Evolutionary conservation across 2,113 vertebrate genomes (phyloP).

Genomic region (Chamaea fasciata): DNA sequence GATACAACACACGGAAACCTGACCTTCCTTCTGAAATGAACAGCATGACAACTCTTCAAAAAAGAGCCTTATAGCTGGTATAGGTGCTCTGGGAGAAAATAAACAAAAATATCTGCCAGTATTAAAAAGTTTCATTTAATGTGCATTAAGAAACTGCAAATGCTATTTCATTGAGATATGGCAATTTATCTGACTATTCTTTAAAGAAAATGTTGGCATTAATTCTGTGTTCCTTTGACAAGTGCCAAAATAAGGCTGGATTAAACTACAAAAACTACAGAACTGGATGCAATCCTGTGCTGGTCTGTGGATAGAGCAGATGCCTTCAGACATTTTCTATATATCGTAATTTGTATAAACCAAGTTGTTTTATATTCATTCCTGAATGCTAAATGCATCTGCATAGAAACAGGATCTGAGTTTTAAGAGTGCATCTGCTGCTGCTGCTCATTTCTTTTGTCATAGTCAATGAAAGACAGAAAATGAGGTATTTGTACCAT

Average conservation of each 20-base stretch:
- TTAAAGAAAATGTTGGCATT: slow-evolving; percentile 8
- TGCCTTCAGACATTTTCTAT: slow-evolving; percentile 33
- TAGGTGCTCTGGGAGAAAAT: background rate
- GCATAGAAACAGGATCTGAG: slow-evolving; percentile 30
- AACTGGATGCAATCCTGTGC: slow-evolving; percentile 3
- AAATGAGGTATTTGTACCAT: slow-evolving; percentile 27
- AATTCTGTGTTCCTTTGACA: background rate
- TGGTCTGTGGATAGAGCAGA: slow-evolving; percentile 25
- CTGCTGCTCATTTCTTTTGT: slow-evolving; percentile 43
- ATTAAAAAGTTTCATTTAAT: background rate
- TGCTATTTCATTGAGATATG: background rate
- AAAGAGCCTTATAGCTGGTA: background rate
- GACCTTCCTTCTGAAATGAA: background rate
- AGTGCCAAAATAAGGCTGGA: slow-evolving; percentile 8
- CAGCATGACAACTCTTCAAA: background rate
- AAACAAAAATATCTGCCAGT: background rate
- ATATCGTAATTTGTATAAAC: background rate
- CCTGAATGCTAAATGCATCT: slow-evolving; percentile 42
- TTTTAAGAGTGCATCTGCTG: slow-evolving; percentile 53
- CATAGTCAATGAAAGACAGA: slow-evolving; percentile 33
- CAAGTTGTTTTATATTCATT: slow-evolving; percentile 30
- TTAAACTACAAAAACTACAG: slow-evolving; percentile 20
- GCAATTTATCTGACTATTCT: background rate
- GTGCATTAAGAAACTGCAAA: background rate
- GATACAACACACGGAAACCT: background rate